Evolutionary conservation across 1,140 invertebrate genomes (phyloP).

Genomic region (Calliopsis andreniformis): DNA sequence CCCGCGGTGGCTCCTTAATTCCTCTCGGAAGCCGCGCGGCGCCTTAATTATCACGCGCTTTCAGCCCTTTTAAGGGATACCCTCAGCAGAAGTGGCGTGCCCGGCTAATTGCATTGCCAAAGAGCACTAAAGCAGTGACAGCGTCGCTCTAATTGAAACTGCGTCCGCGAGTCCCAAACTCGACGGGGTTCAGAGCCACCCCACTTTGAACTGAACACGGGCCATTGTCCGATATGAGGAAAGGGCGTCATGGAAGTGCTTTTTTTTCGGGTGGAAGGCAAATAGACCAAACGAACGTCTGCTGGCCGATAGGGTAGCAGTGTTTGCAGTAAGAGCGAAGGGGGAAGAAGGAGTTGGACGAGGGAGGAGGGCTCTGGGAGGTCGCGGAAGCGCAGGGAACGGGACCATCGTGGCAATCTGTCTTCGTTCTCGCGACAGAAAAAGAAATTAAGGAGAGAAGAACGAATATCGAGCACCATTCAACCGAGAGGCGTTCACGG

Average conservation of each 20-base stretch:
- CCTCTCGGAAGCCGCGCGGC: conserved; percentile 38
- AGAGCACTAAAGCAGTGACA: conserved; percentile 30
- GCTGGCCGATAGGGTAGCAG: background rate
- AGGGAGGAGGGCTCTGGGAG: background rate
- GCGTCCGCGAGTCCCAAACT: background rate
- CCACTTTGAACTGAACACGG: background rate
- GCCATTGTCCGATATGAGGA: background rate
- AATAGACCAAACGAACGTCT: background rate
- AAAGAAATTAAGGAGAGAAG: conserved; percentile 47
- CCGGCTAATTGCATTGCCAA: conserved; percentile 56
- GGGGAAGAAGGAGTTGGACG: background rate
- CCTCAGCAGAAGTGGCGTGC: conserved; percentile 31
- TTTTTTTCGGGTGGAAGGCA: background rate
- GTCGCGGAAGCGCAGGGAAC: conserved; percentile 10
- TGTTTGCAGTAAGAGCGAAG: background rate
- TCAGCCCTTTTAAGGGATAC: conserved; percentile 46
- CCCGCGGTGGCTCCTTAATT: conserved; percentile 41
- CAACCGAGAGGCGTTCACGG: conserved; percentile 19
- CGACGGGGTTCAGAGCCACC: background rate
- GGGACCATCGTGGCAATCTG: conserved; percentile 44
- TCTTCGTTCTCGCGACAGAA: conserved; percentile 51
- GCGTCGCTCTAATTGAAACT: conserved; percentile 52
- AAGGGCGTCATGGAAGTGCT: background rate
- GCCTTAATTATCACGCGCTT: conserved; percentile 59
- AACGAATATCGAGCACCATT: conserved; percentile 48